Evolutionary conservation across 2,113 vertebrate genomes (phyloP).

Genomic region (Herpailurus yagouaroundi): DNA sequence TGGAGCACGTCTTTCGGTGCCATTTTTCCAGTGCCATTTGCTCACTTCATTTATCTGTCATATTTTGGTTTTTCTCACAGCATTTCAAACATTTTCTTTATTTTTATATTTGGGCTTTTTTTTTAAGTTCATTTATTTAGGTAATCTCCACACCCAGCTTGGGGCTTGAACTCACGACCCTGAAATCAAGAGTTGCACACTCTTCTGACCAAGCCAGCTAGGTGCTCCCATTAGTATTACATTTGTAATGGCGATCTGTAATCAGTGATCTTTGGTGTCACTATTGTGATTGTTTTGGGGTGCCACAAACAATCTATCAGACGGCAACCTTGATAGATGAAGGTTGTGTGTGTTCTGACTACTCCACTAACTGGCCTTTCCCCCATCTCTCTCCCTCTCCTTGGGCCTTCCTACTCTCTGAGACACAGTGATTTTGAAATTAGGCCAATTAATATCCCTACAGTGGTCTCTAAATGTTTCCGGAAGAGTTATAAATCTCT

Average conservation of each 20-base stretch:
- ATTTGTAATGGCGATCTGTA: not conserved
- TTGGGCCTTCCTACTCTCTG: not conserved
- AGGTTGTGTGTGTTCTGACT: not conserved
- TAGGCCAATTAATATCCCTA: not conserved
- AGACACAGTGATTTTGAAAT: not conserved
- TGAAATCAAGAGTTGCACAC: no score
- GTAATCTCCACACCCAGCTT: no score
- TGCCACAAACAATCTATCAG: not conserved
- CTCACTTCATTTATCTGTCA: not conserved
- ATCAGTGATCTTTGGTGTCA: not conserved
- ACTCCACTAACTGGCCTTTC: not conserved
- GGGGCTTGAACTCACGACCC: no score
- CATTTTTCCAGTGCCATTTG: not conserved
- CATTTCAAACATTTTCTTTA: not conserved
- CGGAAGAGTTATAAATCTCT: not conserved
- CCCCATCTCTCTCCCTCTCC: not conserved
- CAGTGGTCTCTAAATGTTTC: not conserved
- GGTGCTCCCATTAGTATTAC: not conserved
- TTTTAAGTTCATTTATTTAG: no score
- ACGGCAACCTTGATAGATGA: not conserved
- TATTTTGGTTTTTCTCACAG: not conserved
- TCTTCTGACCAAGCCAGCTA: no score
- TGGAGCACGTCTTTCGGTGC: not conserved
- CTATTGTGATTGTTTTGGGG: not conserved
- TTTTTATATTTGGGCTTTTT: not conserved